Conservation (phyloP, 2,797 vertebrate species). For the Cephalopachus bancanus region DNA sequence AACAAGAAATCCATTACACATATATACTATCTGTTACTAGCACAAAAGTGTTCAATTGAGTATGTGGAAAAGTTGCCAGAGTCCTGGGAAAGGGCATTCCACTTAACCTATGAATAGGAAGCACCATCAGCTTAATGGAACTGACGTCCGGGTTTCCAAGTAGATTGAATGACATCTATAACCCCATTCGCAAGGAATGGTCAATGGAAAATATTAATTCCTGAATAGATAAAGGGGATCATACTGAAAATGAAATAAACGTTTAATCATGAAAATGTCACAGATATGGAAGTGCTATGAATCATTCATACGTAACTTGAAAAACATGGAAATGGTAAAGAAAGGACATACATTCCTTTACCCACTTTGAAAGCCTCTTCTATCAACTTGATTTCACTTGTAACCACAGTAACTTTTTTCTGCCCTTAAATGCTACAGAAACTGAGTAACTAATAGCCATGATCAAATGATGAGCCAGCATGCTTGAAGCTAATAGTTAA, state of each 20-base stretch:
- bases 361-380: slow-evolving; percentile 53
- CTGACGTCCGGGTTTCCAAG: slow-evolving; percentile 80
- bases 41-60: slow-evolving; percentile 69
- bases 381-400: slow-evolving; percentile 28
- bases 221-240: slow-evolving; percentile 84
- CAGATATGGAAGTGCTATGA: slow-evolving; percentile 82
- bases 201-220: slow-evolving; percentile 88
- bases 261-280: slow-evolving; percentile 88
- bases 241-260: slow-evolving; percentile 89
- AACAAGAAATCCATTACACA: slow-evolving; percentile 42
- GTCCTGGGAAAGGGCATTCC: slow-evolving; percentile 74
- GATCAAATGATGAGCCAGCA: neutral
- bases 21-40: neutral
- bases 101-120: slow-evolving; percentile 81
- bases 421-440: slow-evolving; percentile 44
- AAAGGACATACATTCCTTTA: slow-evolving; percentile 69
- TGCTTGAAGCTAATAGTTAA: slow-evolving; percentile 7
- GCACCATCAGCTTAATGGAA: slow-evolving; percentile 83
- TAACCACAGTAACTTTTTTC: slow-evolving; percentile 22
- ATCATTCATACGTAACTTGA: slow-evolving; percentile 86
- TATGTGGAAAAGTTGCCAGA: slow-evolving; percentile 58
- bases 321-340: slow-evolving; percentile 81
- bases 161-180: slow-evolving; percentile 85
- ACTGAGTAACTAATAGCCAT: neutral
- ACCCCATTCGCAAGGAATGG: slow-evolving; percentile 85